These are phyloP conservation scores for Holothuria scabra DNA, from an alignment of 53 echinoderm and acorn worm species.

Conservation along the genomic window DNA sequence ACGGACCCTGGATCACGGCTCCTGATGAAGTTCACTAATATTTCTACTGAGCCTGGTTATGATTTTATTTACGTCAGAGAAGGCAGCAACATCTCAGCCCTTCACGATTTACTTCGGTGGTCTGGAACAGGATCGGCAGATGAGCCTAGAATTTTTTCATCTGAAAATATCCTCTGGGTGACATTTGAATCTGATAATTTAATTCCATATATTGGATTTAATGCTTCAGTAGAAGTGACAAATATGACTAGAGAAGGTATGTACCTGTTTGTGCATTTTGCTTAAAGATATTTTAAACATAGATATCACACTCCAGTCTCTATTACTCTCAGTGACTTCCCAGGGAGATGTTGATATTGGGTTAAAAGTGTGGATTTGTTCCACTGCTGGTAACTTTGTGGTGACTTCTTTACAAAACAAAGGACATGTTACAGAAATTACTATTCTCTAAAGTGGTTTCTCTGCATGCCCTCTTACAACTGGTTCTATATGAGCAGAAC, in stretches of 20 bases:
- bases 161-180: conserved; percentile 11
- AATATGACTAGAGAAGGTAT: neutral
- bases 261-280: too few relatives aligned
- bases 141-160: neutral
- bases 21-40: neutral
- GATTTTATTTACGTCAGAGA: conserved; percentile 27
- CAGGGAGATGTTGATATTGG: too few relatives aligned
- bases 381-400: too few relatives aligned
- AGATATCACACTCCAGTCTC: too few relatives aligned
- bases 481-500: too few relatives aligned
- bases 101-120: neutral
- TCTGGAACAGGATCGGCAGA: neutral
- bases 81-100: neutral
- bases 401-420: too few relatives aligned
- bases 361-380: too few relatives aligned
- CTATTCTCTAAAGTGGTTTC: too few relatives aligned
- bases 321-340: too few relatives aligned
- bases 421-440: too few relatives aligned
- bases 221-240: neutral
- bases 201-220: neutral
- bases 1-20: neutral
- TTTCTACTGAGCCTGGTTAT: conserved; percentile 8
- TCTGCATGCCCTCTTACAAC: too few relatives aligned
- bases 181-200: neutral
- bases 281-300: too few relatives aligned